Evolutionary conservation across 30 jellyfish, hydroid and myxozoan species (phyloP).

Genomic region (Nemopilema nomurai): DNA sequence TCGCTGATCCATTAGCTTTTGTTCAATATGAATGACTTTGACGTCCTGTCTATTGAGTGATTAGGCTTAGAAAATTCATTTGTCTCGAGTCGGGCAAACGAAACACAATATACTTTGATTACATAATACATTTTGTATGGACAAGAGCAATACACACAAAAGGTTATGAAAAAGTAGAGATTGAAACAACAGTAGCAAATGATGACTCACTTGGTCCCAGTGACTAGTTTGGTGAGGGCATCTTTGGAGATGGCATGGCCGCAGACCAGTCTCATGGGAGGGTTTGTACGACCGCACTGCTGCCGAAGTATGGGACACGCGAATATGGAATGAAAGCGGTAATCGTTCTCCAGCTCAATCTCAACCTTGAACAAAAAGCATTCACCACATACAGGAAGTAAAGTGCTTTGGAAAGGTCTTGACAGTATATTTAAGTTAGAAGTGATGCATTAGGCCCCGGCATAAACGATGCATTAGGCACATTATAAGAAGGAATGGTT

Average conservation of each 20-base stretch:
- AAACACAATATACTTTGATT: too few relatives aligned
- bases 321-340: conserved; percentile 86
- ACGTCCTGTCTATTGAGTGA: too few relatives aligned
- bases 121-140: too few relatives aligned
- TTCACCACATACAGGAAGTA: neutral
- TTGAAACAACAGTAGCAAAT: too few relatives aligned
- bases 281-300: conserved; percentile 95
- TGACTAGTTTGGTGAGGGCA: conserved; percentile 79
- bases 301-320: conserved; percentile 98
- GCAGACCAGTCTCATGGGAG: conserved; percentile 96
- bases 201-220: conserved; percentile 82
- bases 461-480: too few relatives aligned
- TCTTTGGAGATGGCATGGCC: conserved; percentile 97
- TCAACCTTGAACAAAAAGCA: conserved; percentile 68
- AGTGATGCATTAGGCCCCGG: neutral
- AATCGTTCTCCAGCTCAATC: conserved; percentile 86
- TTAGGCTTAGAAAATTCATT: neutral
- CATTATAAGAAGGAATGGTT: too few relatives aligned
- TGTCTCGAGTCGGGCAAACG: too few relatives aligned
- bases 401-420: neutral
- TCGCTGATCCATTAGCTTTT: neutral
- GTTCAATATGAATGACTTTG: too few relatives aligned
- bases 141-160: too few relatives aligned
- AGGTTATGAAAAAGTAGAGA: too few relatives aligned
- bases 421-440: neutral